Base-by-base conservation (phyloP, 2,797 vertebrate genomes). In the Myripristis murdjan region DNA sequence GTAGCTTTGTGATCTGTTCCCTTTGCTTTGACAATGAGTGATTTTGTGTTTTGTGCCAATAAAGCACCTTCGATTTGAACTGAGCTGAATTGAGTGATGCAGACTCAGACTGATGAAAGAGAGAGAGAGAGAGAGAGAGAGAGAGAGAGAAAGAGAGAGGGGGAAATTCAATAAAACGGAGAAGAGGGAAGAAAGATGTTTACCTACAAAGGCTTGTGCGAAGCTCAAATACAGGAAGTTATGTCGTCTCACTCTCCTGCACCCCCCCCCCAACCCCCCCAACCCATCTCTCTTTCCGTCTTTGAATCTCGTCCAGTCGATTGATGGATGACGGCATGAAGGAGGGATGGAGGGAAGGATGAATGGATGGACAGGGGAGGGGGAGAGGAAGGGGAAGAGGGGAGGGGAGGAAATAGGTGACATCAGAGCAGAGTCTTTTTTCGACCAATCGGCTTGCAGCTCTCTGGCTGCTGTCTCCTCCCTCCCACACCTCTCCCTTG, bases 401-500 rank as follows among this genome's bases (percentile, higher is more conserved):
- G 69, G 52, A 62, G 71, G 43, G 28, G 55, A 23, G 37, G 51
- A 46, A 9, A 48, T 28, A 1, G 58, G 81, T 90, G 89, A 90
- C 88, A 92, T 91, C 90, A 86, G 44, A 39, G 41, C 61, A 65
- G 41, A 75, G 61, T 65, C 71, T 49, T 61, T 81, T 64, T 64
- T 69, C 9, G 8, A 72, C 89, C 91, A 89, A 91, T 93, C 83
- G 56, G 43, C 60, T 82, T 20, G 1, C 64, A 75, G 64, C 60
- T 78, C 49, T 35, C 70, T 44, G 61, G 66, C 57, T 68, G 53
- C 63, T 72, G 56, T 79, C 79, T 73, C 78, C 81, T 15, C 87
- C 87, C 74, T 75, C 89, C 47, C 59, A 78, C 89, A 85, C 87
- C 84, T 79, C 88, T 87, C 88, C 78, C 85, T 90, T 90, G 90